phyloP scores from a whole-genome alignment of 1,140 invertebrate species.

The Drosophila leontia region DNA sequence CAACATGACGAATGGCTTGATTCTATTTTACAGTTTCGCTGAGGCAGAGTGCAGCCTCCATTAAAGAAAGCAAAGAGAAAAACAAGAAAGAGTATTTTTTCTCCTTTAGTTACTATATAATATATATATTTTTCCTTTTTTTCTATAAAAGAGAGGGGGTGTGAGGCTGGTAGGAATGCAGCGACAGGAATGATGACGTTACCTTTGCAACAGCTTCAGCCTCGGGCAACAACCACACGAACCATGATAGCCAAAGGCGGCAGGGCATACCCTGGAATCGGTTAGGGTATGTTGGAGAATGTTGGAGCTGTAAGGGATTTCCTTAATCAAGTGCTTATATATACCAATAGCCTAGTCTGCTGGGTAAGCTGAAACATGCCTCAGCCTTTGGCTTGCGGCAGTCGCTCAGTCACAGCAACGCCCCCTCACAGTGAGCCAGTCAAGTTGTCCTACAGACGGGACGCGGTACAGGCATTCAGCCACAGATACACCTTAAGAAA shows the following conservation, averaged over 20 bases:
- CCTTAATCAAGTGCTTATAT: neutral
- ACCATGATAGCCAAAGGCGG: slow-evolving; percentile 25
- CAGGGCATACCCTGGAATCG: slow-evolving; percentile 20
- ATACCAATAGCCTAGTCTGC: neutral
- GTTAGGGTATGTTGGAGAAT: neutral
- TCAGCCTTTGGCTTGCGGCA: slow-evolving; percentile 30
- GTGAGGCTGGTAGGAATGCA: slow-evolving; percentile 1
- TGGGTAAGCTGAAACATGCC: slow-evolving; percentile 38
- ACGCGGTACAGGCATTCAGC: slow-evolving; percentile 5
- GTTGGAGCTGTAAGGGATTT: neutral
- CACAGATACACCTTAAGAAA: slow-evolving; percentile 8
- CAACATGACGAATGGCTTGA: slow-evolving; percentile 80
- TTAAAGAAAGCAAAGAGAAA: slow-evolving; percentile 10
- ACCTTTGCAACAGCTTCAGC: slow-evolving; percentile 27
- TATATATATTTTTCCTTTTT: slow-evolving; percentile 4
- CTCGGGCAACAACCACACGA: slow-evolving; percentile 25
- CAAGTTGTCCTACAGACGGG: slow-evolving; percentile 68
- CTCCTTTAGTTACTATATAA: slow-evolving; percentile 41
- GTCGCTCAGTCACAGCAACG: slow-evolving; percentile 44
- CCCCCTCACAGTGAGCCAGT: slow-evolving; percentile 63
- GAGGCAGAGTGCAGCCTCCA: slow-evolving; percentile 7
- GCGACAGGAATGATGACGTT: slow-evolving; percentile 46
- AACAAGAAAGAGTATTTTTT: slow-evolving; percentile 42
- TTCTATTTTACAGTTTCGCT: slow-evolving; percentile 77
- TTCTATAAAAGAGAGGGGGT: slow-evolving; percentile 8